A percentile compares a stretch with the other conserved stretches of the same genome.
These are phyloP conservation scores for Dorcus parallelipipedus DNA, from an alignment of 2,888 invertebrate species.

Conservation along the genomic window DNA sequence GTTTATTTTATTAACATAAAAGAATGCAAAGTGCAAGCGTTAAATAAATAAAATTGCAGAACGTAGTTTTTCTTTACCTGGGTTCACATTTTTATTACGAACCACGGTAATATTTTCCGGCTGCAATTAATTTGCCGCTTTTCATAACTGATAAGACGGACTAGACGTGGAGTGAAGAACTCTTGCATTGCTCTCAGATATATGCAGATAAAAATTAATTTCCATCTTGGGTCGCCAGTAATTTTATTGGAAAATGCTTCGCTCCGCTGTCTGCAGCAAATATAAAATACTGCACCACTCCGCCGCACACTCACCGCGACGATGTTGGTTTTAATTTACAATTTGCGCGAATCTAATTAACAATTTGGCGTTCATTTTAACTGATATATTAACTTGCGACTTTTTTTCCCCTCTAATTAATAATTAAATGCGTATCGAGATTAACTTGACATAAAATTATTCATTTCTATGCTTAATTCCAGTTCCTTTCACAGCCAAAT, in stretches of 20 bases:
- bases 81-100: no score
- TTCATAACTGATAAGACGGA: conserved; percentile 16
- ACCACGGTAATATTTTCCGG: no score
- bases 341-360: conserved; percentile 30
- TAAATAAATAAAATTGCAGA: no score
- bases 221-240: conserved; percentile 39
- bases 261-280: conserved; percentile 36
- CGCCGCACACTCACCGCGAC: conserved; percentile 21
- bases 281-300: conserved; percentile 36
- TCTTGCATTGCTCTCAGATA: conserved; percentile 31
- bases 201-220: conserved; percentile 42
- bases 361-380: conserved; percentile 28
- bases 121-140: conserved; percentile 14
- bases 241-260: conserved; percentile 39
- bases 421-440: no score
- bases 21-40: no score
- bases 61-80: no score
- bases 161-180: conserved; percentile 23
- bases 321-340: conserved; percentile 30
- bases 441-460: no score
- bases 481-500: no score
- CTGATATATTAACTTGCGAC: conserved; percentile 20
- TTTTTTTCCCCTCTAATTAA: background rate
- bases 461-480: no score
- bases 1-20: no score